These are phyloP conservation scores for Bombus confusus DNA, from an alignment of 1,140 invertebrate genomes.

Conservation along the genomic window DNA sequence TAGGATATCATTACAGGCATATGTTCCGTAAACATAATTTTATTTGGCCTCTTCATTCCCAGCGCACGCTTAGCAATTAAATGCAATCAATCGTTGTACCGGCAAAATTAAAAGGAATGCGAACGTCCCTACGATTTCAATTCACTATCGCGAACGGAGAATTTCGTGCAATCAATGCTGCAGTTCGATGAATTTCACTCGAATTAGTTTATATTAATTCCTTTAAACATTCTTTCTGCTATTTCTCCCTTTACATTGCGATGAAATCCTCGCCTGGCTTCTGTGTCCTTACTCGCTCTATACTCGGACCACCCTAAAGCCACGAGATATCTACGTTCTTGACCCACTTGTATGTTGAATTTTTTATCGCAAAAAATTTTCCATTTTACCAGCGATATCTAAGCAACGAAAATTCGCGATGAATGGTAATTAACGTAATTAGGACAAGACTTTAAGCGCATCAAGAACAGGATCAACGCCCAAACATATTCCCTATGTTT, in stretches of 20 bases:
- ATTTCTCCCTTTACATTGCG: too few species aligned
- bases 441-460: background rate
- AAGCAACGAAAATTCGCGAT: background rate
- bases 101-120: background rate
- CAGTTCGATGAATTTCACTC: background rate
- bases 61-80: background rate
- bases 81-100: background rate
- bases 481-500: conserved; percentile 15
- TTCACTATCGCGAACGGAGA: background rate
- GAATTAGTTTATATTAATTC: background rate
- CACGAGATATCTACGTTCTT: conserved; percentile 31
- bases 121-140: background rate
- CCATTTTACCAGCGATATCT: background rate
- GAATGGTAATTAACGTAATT: conserved; percentile 7
- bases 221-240: too few species aligned
- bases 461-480: conserved; percentile 30
- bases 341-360: conserved; percentile 31
- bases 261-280: background rate
- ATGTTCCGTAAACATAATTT: background rate
- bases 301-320: too few species aligned
- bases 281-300: background rate
- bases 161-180: background rate
- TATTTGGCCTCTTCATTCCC: background rate
- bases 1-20: background rate
- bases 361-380: background rate